A percentile compares a stretch with the other conserved stretches of the same genome.
Conservation (phyloP, 2,797 vertebrate species). For the Babyrousa celebensis region DNA sequence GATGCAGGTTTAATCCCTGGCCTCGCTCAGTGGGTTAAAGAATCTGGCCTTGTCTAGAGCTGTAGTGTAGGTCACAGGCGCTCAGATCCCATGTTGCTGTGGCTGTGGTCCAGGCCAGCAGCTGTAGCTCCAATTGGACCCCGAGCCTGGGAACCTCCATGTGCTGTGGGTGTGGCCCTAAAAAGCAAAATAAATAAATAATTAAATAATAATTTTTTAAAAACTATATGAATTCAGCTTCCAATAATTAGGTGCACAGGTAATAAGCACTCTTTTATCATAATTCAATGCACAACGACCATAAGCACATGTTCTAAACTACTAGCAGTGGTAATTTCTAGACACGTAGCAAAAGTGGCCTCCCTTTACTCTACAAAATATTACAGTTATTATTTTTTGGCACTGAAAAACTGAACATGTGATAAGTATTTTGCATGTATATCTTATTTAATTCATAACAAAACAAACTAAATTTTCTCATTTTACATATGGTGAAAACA, state of each 20-base stretch:
- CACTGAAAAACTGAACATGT: background rate
- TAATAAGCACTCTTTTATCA: background rate
- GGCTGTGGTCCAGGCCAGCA: too few relatives aligned
- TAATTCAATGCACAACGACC: background rate
- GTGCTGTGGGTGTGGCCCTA: too few relatives aligned
- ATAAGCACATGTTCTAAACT: slow-evolving; percentile 4
- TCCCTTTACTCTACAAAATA: background rate
- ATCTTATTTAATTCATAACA: slow-evolving; percentile 28
- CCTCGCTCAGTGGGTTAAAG: too few relatives aligned
- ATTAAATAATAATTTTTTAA: background rate
- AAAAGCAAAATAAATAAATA: too few relatives aligned
- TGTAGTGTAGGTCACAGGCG: too few relatives aligned
- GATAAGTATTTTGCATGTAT: background rate
- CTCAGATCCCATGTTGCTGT: too few relatives aligned
- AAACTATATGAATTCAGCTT: background rate
- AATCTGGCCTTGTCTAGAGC: too few relatives aligned
- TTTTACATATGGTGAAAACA: slow-evolving; percentile 7
- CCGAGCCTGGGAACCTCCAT: too few relatives aligned
- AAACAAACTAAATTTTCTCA: background rate
- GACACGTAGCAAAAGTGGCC: background rate
- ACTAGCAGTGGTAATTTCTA: background rate
- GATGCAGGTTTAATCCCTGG: too few relatives aligned
- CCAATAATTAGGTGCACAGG: background rate
- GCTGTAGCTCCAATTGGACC: too few relatives aligned
- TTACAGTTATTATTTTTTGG: background rate